phyloP scores from a whole-genome alignment of 2,113 vertebrate species.

The Ceyx margarethae region DNA sequence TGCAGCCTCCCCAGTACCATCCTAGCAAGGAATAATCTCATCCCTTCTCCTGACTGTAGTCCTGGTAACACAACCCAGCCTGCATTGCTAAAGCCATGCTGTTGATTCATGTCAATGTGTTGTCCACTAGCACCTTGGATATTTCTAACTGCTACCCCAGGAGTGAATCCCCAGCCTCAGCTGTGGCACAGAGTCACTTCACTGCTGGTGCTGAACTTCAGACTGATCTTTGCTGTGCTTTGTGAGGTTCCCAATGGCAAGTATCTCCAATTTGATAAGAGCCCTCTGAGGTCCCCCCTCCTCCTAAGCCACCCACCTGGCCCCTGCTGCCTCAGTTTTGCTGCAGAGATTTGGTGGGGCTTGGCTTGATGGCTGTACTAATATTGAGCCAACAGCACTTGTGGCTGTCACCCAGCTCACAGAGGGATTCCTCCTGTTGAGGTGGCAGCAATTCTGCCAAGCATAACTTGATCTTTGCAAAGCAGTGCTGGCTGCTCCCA shows the following conservation, averaged over 20 bases:
- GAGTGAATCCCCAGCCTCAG: neutral
- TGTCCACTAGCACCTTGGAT: neutral
- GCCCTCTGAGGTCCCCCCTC: neutral
- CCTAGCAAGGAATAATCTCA: neutral
- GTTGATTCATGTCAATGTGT: neutral
- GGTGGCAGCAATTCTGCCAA: neutral
- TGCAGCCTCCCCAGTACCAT: neutral
- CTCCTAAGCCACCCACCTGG: neutral
- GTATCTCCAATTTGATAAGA: neutral
- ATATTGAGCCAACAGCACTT: neutral
- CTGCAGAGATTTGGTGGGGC: neutral
- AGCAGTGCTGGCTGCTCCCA: neutral
- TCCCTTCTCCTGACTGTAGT: neutral
- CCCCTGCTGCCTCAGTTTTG: neutral
- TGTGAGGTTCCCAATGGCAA: neutral
- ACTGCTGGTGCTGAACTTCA: neutral
- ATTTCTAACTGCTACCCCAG: neutral
- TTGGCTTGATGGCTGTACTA: neutral
- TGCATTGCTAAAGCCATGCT: neutral
- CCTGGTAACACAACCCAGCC: neutral
- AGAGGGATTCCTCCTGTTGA: rapidly evolving
- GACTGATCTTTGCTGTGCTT: neutral
- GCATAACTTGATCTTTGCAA: neutral
- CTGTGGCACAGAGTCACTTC: neutral
- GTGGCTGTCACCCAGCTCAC: too few relatives aligned